Conservation (phyloP, 1,140 invertebrate species). For the Charaxes varanes region DNA sequence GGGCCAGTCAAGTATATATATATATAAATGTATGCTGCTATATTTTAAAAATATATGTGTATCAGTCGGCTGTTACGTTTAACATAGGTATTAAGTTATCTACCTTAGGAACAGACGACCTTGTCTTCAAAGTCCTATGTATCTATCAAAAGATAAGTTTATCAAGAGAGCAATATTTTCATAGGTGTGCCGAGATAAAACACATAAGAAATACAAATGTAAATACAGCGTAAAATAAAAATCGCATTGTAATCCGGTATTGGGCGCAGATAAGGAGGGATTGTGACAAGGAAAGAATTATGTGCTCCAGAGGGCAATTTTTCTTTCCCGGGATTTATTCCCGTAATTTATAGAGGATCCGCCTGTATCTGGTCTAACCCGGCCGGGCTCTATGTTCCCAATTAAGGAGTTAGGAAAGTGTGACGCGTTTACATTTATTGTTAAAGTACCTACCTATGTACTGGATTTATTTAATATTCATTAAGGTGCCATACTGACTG, state of each 20-base stretch:
- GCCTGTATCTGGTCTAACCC: constrained; percentile 69
- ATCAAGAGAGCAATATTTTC: not conserved
- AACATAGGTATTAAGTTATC: too few relatives aligned
- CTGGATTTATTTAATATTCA: not conserved
- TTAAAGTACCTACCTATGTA: not conserved
- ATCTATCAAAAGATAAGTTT: constrained; percentile 2
- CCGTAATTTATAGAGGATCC: constrained; percentile 72
- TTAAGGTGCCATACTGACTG: not conserved
- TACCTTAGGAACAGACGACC: too few relatives aligned
- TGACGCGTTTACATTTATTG: constrained; percentile 8
- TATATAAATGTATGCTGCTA: too few relatives aligned
- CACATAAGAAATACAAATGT: constrained; percentile 34
- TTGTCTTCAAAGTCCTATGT: too few relatives aligned
- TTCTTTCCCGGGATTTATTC: constrained; percentile 73
- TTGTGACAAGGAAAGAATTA: constrained; percentile 74
- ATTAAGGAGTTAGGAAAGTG: constrained; percentile 41
- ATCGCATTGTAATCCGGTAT: constrained; percentile 73
- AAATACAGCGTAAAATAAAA: constrained; percentile 69
- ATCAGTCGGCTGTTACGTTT: too few relatives aligned
- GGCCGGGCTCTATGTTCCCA: constrained; percentile 41
- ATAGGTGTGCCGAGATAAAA: constrained; percentile 29
- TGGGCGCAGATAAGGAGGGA: constrained; percentile 70
- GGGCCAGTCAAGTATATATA: too few relatives aligned
- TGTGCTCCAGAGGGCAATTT: constrained; percentile 74
- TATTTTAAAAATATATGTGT: too few relatives aligned